Percentiles rank a stretch among this genome's conserved stretches.
Conservation (phyloP, 53 echinoderm and acorn worm genomes). For the Antedon mediterranea region DNA sequence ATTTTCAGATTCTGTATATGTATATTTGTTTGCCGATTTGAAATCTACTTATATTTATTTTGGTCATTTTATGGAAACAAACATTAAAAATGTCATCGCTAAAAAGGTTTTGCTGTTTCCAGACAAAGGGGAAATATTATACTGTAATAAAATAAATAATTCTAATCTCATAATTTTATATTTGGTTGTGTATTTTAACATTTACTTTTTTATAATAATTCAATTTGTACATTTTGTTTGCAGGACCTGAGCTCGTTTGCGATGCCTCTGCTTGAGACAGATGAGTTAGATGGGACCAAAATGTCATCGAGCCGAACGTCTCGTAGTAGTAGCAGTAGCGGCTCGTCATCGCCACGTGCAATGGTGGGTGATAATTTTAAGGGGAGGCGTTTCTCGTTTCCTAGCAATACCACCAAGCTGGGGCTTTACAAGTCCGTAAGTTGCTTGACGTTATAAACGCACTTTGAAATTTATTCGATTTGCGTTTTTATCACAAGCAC, state of each 20-base stretch:
- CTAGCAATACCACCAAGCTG: constrained; percentile 41
- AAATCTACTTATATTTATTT: no score
- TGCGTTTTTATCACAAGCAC: neutral
- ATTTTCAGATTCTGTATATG: no score
- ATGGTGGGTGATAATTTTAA: constrained; percentile 37
- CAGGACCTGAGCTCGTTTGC: constrained; percentile 99
- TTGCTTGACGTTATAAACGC: neutral
- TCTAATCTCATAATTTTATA: no score
- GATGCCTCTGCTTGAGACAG: constrained; percentile 91
- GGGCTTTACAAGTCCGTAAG: neutral
- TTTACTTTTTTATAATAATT: no score
- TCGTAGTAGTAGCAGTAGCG: constrained; percentile 14
- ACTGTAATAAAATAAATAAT: no score
- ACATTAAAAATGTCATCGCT: no score
- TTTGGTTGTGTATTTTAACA: no score
- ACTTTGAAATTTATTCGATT: neutral
- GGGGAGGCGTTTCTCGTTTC: constrained; percentile 69
- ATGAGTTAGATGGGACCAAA: constrained; percentile 37
- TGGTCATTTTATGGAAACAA: no score
- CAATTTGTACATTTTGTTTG: neutral
- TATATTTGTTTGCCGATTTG: no score
- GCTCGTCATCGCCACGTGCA: constrained; percentile 38
- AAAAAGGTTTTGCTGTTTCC: no score
- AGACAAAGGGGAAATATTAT: no score
- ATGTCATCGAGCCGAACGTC: neutral